Base-by-base conservation (phyloP, 2,797 vertebrate genomes). In the Linurgus olivaceus region DNA sequence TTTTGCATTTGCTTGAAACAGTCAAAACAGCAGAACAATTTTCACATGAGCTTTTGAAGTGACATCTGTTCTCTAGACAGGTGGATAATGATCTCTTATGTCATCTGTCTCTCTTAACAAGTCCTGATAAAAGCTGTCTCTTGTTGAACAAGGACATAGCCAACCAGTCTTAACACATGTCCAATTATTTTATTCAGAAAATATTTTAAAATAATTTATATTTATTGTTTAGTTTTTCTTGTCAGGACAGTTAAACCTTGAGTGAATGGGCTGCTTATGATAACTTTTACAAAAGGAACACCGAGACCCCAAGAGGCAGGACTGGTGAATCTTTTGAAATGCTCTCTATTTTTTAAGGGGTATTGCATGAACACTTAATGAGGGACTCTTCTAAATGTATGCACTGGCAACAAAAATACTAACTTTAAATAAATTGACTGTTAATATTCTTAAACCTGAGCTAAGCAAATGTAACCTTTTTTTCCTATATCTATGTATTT, bases 51-150 rank as follows among this genome's bases (percentile, higher is more conserved):
- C 68, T 73, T 87, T 93, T 75, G 61, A 78, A 78, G 40, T 83
- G 73, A 73, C 91, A 95, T 75, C 88, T 96, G 90, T 95, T 95
- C 50, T 75, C 72, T 50, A 58, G 80, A 93, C 86, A 95, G 92
- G 78, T 94, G 84, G 59, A 31, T 70, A n/a, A 48, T 45, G 28
- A 88, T 73, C 55, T 88, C 38, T 73, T 74, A 54, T 3, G 29
- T 72, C 13, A 1, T 48, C 40, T 63, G 12, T 86, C 35, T 86
- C 17, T 84, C 44, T 71, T 55, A 55, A 50, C 28, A 70, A 83
- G 25, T 65, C 61, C 58, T 57, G 37, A 28, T 90, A 66, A 93
- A 94, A 82, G 13, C 35, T 87, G 51, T 62, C 37, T 24, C 51
- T 20, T 70, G 37, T 31, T 85, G 29, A 85, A 63, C n/a, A 65